Base-by-base conservation (phyloP, 2,888 invertebrate species). In the Anoncus sp. region DNA sequence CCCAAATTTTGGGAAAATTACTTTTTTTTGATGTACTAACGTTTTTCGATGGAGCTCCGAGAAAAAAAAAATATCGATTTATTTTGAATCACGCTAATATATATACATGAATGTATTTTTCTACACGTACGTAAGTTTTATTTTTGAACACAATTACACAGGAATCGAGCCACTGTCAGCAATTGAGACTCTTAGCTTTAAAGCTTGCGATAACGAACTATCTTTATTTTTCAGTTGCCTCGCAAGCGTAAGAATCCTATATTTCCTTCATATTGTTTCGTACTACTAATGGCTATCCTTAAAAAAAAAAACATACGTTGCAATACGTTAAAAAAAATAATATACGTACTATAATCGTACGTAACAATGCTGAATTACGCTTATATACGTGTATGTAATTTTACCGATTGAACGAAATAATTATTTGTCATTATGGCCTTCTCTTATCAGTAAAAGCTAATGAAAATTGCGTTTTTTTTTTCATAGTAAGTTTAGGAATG, bases 361-460 rank as follows among this genome's bases (percentile, higher is more conserved):
- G 40, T 12, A n/a, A n/a, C n/a, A 18, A 24, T 40, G 14, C 53
- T 22, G 12, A 70, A 45, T 74, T 24, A 57, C 2, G 62, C 71
- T 72, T 72, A 45, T 51, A n/a, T n/a, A n/a, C 16, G 49, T 49
- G 27, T 18, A 71, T 18, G 14, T 47, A 47, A 70, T 51, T 22
- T 60, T 43, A 51, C 14, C 35, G 53, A 20, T 24, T 43, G 57
- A 43, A 31, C 38, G 47, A 47, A 16, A 67, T 79, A 74, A 79
- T 75, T 22, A 63, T 63, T 67, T 63, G 63, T 82, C 81, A 84
- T 85, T 87, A 86, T 87, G 86, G 87, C 87, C 86, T 86, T 84
- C 87, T 87, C 85, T 87, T 87, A 87, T 86, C 83, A 80, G 81
- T 85, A 82, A 69, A 83, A 82, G 75, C 79, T 79, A 79, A 76